These are phyloP conservation scores for Balearica regulorum DNA, from an alignment of 2,797 vertebrate genomes.

Conservation along the genomic window DNA sequence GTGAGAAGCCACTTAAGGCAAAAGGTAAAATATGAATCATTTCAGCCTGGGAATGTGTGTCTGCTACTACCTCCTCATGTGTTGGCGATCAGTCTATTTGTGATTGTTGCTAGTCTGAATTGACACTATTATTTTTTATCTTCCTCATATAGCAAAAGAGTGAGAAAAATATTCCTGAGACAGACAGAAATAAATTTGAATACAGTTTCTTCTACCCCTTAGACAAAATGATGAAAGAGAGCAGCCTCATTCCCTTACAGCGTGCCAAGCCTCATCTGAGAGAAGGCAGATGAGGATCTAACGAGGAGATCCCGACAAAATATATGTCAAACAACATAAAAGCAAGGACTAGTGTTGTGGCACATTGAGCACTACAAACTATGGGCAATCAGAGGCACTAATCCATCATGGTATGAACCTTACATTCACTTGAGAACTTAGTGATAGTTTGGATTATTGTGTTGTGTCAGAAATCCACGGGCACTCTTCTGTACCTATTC, in stretches of 20 bases:
- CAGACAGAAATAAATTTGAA: background rate
- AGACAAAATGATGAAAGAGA: background rate
- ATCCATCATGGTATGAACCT: background rate
- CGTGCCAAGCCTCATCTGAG: background rate
- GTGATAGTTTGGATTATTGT: background rate
- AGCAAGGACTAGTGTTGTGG: background rate
- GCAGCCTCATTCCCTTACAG: background rate
- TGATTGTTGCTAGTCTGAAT: background rate
- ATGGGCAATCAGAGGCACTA: background rate
- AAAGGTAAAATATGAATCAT: background rate
- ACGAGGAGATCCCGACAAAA: background rate
- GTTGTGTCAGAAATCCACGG: background rate
- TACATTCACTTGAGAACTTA: background rate
- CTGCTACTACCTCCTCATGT: background rate
- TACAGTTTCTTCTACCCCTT: background rate
- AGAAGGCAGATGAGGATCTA: background rate
- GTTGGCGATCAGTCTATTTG: background rate
- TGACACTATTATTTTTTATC: background rate
- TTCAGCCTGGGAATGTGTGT: fast-evolving
- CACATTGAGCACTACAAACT: background rate
- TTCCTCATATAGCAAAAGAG: background rate
- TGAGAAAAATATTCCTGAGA: background rate
- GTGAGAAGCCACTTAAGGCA: background rate
- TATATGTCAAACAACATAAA: background rate
- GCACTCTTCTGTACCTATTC: background rate